phyloP scores from a whole-genome alignment of 2,113 vertebrate species.

The Oceanites oceanicus region DNA sequence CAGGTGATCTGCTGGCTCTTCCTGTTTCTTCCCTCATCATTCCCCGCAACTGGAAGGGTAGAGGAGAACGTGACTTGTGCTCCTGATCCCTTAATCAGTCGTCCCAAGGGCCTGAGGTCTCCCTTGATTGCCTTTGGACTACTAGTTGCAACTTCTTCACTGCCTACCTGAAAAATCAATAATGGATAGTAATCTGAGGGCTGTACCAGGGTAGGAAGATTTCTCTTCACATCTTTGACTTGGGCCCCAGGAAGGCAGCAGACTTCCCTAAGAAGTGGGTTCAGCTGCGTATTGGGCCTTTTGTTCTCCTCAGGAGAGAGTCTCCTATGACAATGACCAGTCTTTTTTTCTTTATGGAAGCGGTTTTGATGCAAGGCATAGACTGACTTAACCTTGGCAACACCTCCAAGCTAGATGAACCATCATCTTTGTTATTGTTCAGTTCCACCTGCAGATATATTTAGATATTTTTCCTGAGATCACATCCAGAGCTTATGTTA shows the following conservation, averaged over 20 bases:
- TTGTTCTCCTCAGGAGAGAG: neutral
- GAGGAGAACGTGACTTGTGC: neutral
- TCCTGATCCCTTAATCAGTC: neutral
- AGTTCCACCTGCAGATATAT: neutral
- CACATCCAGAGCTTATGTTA: neutral
- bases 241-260: too few species aligned
- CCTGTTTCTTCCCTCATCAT: neutral
- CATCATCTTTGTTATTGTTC: neutral
- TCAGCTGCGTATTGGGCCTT: neutral
- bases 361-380: fast-evolving
- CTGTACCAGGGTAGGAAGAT: neutral
- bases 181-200: neutral
- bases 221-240: neutral
- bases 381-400: neutral
- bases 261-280: too few species aligned
- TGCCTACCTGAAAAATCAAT: neutral
- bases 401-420: neutral
- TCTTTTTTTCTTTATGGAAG: neutral
- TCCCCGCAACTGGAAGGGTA: neutral
- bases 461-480: neutral
- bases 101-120: neutral
- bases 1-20: neutral
- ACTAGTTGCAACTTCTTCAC: neutral
- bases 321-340: neutral
- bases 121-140: neutral